Conservation (phyloP, 2,797 vertebrate species). For the Falco cherrug region DNA sequence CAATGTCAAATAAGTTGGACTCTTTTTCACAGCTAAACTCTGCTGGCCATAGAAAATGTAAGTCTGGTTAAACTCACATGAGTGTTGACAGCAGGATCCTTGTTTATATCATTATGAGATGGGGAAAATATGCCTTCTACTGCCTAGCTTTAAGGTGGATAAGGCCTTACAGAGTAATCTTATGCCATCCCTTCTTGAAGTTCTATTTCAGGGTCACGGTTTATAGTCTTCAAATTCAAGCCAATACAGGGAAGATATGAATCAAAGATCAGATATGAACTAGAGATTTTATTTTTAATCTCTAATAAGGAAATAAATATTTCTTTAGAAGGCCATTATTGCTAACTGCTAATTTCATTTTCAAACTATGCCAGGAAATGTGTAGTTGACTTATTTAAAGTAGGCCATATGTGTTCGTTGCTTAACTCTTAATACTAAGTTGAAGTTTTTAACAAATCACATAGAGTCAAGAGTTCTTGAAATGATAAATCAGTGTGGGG, state of each 20-base stretch:
- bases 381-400: not conserved
- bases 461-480: not conserved
- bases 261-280: not conserved
- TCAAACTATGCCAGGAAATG: not conserved
- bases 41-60: not conserved
- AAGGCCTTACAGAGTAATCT: not conserved
- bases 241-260: not conserved
- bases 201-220: not conserved
- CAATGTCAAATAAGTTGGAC: fast-evolving
- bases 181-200: not conserved
- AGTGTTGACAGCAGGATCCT: not conserved
- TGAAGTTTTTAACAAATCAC: not conserved
- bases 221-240: not conserved
- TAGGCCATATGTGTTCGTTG: not conserved
- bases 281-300: not conserved
- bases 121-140: not conserved
- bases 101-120: not conserved
- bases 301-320: not conserved
- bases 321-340: not conserved
- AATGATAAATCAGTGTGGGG: not conserved
- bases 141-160: not conserved
- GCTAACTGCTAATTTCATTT: not conserved
- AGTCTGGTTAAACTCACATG: not conserved
- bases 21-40: not conserved
- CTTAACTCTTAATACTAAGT: not conserved